Evolutionary conservation across 2,888 invertebrate genomes (phyloP).

Genomic region (Nematopogon swammerdamellus): DNA sequence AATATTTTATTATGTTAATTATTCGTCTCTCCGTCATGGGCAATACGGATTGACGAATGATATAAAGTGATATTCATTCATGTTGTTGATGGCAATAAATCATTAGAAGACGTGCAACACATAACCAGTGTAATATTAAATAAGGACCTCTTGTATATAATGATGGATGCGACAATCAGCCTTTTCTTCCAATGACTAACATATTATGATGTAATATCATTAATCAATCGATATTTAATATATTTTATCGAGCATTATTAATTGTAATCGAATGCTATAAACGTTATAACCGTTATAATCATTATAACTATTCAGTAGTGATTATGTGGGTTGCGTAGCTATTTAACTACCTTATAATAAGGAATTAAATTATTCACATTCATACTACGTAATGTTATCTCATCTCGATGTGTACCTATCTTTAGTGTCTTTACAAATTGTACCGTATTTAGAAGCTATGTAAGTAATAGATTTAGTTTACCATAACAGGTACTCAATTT

Average conservation of each 20-base stretch:
- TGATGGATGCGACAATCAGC: background rate
- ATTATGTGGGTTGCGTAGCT: too few relatives aligned
- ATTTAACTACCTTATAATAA: too few relatives aligned
- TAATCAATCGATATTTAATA: background rate
- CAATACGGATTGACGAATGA: slow-evolving; percentile 53
- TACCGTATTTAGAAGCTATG: too few relatives aligned
- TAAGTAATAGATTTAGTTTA: too few relatives aligned
- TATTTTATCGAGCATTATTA: too few relatives aligned
- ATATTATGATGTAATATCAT: background rate
- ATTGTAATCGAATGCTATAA: too few relatives aligned
- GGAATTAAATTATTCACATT: too few relatives aligned
- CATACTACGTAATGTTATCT: too few relatives aligned
- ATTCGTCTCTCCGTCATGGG: slow-evolving; percentile 49
- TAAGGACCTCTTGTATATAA: background rate
- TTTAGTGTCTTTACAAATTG: too few relatives aligned
- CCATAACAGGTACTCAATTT: background rate
- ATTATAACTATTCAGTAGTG: too few relatives aligned
- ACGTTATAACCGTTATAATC: too few relatives aligned
- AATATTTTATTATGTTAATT: slow-evolving; percentile 15
- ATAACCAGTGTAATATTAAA: background rate
- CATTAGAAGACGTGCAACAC: background rate
- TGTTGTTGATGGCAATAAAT: slow-evolving; percentile 6
- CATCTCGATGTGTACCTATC: too few relatives aligned
- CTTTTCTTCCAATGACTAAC: background rate
- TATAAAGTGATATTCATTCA: slow-evolving; percentile 14